These are phyloP conservation scores for Anoplolepis gracilipes DNA, from an alignment of 1,140 invertebrate species.

Conservation along the genomic window DNA sequence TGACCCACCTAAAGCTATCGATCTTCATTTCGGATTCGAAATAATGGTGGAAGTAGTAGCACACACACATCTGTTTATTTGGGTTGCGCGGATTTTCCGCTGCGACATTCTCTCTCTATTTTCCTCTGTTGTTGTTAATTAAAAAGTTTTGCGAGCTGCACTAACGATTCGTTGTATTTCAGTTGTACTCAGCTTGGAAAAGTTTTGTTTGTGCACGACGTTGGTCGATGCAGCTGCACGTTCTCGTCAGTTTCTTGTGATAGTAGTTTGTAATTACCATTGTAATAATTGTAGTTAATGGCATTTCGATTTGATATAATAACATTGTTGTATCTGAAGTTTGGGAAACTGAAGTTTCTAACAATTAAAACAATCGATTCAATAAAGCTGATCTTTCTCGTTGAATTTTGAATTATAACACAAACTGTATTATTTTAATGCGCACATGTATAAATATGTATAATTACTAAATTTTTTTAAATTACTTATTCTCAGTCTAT, in stretches of 20 bases:
- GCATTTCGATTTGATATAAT: not conserved
- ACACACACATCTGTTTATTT: not conserved
- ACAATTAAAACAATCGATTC: not conserved
- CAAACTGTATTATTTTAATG: not conserved
- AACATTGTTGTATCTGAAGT: not conserved
- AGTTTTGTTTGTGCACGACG: not conserved
- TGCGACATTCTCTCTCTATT: slow-evolving; percentile 6
- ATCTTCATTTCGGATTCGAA: slow-evolving; percentile 29
- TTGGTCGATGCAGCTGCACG: not conserved
- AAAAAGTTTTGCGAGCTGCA: slow-evolving; percentile 20
- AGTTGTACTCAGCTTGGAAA: not conserved
- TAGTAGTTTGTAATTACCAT: not conserved
- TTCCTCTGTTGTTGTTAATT: slow-evolving; percentile 34
- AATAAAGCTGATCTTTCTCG: not conserved
- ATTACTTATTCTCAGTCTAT: not conserved
- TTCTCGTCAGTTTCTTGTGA: slow-evolving; percentile 3
- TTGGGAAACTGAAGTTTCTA: not conserved
- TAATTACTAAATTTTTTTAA: not conserved
- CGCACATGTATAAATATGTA: not conserved
- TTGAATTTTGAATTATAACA: not conserved
- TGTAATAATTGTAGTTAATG: not conserved
- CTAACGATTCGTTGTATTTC: slow-evolving; percentile 8
- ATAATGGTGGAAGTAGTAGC: not conserved
- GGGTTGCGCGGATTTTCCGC: not conserved
- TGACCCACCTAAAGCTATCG: slow-evolving; percentile 37